Evolutionary conservation across 2,888 invertebrate genomes (phyloP).

Genomic region (Balanococcus diminutus): DNA sequence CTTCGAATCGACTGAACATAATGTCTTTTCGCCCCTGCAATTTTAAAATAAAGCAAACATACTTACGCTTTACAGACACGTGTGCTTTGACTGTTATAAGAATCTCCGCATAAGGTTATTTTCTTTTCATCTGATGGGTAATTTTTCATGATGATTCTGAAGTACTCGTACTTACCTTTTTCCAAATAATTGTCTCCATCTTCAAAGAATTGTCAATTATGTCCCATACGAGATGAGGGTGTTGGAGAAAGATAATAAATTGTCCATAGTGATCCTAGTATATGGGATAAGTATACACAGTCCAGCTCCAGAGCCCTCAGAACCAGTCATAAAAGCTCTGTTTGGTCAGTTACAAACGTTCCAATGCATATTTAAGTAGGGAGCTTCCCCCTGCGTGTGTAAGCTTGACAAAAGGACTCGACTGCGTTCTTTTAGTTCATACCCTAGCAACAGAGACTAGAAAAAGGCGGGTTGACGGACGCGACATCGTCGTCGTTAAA

Average conservation of each 20-base stretch:
- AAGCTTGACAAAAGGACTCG: neutral
- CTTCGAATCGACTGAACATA: too few species aligned
- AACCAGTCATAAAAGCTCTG: neutral
- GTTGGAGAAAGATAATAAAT: neutral
- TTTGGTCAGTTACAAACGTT: neutral
- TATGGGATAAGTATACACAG: too few species aligned
- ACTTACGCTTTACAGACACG: too few species aligned
- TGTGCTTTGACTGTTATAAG: too few species aligned
- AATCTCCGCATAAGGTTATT: too few species aligned
- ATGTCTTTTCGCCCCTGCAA: too few species aligned
- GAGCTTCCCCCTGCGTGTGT: neutral
- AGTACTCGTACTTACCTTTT: neutral
- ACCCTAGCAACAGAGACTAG: neutral
- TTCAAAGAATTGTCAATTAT: too few species aligned
- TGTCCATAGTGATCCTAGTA: neutral
- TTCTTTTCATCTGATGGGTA: too few species aligned
- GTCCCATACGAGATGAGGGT: too few species aligned
- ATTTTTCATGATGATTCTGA: too few species aligned
- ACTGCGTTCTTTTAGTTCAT: neutral
- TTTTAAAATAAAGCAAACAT: too few species aligned
- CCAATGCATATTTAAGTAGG: neutral
- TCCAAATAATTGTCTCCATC: neutral
- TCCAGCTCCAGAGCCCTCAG: neutral
- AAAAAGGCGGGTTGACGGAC: neutral
- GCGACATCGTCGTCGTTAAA: constrained; percentile 46